Percentiles rank a stretch among this genome's conserved stretches.
Conservation (phyloP, 2,797 vertebrate genomes). For the Hyperoplus immaculatus region DNA sequence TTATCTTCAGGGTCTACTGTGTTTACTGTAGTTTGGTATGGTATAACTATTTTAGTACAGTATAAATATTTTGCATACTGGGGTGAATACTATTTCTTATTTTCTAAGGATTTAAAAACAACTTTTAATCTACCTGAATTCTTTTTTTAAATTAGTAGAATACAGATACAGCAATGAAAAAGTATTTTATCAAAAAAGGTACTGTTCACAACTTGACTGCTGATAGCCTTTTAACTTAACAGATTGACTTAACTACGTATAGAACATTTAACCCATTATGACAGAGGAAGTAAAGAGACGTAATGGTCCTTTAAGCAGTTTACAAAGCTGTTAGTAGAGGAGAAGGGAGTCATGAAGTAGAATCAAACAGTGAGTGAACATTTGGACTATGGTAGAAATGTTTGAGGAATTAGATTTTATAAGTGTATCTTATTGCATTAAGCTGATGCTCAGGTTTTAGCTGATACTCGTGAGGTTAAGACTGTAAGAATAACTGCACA, state of each 20-base stretch:
- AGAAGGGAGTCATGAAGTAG: constrained; percentile 65
- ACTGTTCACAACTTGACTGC: constrained; percentile 43
- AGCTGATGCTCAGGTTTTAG: constrained; percentile 69
- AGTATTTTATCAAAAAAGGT: constrained; percentile 55
- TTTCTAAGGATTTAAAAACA: no score
- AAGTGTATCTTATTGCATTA: constrained; percentile 76
- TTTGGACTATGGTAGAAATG: constrained; percentile 77
- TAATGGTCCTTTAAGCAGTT: constrained; percentile 86
- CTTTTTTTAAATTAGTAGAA: constrained; percentile 32
- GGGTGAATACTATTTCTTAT: background rate
- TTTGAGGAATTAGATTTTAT: constrained; percentile 81
- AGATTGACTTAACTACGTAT: constrained; percentile 51
- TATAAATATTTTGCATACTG: constrained; percentile 15
- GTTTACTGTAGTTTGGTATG: background rate
- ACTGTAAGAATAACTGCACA: constrained; percentile 47
- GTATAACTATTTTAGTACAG: background rate
- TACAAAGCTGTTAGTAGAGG: constrained; percentile 80
- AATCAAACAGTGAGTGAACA: constrained; percentile 62
- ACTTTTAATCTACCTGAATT: background rate
- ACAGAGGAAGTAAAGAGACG: constrained; percentile 74
- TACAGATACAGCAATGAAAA: constrained; percentile 59
- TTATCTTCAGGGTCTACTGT: background rate
- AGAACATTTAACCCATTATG: constrained; percentile 76
- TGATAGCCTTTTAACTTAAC: constrained; percentile 65
- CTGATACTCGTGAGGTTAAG: constrained; percentile 59